Percentiles rank a stretch among this genome's conserved stretches.
phyloP scores from a whole-genome alignment of 2,888 invertebrate species.

The Hirtodrosophila trivittata region DNA sequence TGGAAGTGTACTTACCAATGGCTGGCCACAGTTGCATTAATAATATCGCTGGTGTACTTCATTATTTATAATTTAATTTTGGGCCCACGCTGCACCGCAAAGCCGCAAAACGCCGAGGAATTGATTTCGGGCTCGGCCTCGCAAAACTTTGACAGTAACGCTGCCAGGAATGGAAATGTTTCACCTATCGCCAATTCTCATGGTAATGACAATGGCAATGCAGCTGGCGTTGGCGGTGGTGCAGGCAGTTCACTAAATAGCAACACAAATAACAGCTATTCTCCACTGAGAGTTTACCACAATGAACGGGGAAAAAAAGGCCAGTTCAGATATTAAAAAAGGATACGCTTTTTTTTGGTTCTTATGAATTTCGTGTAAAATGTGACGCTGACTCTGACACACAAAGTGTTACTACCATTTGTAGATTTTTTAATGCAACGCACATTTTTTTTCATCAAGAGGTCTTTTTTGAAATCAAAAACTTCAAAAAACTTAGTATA shows the following conservation, averaged over 20 bases:
- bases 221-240: slow-evolving; percentile 81
- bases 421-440: slow-evolving; percentile 25
- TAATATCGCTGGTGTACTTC: slow-evolving; percentile 88
- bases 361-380: neutral
- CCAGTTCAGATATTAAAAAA: slow-evolving; percentile 90
- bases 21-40: slow-evolving; percentile 88
- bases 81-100: slow-evolving; percentile 89
- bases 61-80: slow-evolving; percentile 89
- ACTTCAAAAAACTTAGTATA: slow-evolving; percentile 18
- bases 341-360: slow-evolving; percentile 11
- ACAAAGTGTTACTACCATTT: slow-evolving; percentile 15
- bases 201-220: slow-evolving; percentile 74
- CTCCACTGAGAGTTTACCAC: slow-evolving; percentile 91
- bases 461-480: slow-evolving; percentile 27
- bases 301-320: slow-evolving; percentile 92
- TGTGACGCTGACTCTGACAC: too few relatives aligned
- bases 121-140: slow-evolving; percentile 82
- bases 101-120: slow-evolving; percentile 86
- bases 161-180: slow-evolving; percentile 32
- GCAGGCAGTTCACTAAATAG: slow-evolving; percentile 77
- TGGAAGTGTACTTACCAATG: slow-evolving; percentile 86
- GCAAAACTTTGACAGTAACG: slow-evolving; percentile 84
- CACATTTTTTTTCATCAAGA: slow-evolving; percentile 15
- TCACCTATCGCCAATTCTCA: slow-evolving; percentile 43
- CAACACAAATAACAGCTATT: slow-evolving; percentile 88